These are phyloP conservation scores for Melitaea cinxia DNA, from an alignment of 1,140 invertebrate genomes.

Conservation along the genomic window DNA sequence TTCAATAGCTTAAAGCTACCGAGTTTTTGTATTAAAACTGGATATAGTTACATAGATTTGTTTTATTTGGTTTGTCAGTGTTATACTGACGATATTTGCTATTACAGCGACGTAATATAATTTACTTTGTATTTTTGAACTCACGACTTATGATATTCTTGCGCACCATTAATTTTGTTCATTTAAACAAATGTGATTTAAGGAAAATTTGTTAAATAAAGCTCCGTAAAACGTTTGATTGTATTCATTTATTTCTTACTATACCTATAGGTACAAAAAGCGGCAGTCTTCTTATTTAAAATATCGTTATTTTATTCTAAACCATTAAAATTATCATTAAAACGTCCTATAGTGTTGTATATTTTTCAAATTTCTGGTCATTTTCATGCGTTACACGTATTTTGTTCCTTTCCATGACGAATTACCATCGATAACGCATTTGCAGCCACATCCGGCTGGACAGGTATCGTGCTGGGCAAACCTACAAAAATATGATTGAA, in stretches of 20 bases:
- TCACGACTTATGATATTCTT: slow-evolving; percentile 59
- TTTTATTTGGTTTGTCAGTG: background rate
- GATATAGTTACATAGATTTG: background rate
- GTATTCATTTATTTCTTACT: slow-evolving; percentile 48
- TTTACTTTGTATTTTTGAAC: slow-evolving; percentile 38
- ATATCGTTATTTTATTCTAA: slow-evolving; percentile 14
- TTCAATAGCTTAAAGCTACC: too few species aligned
- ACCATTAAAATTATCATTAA: slow-evolving; percentile 15
- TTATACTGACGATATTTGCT: background rate
- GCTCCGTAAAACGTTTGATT: slow-evolving; percentile 44
- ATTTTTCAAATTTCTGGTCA: background rate
- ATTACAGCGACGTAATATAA: slow-evolving; percentile 10
- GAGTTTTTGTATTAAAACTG: too few species aligned
- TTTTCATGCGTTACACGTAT: slow-evolving; percentile 47
- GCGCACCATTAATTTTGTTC: slow-evolving; percentile 57
- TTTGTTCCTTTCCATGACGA: slow-evolving; percentile 71
- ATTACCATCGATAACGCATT: slow-evolving; percentile 87
- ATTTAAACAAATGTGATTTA: slow-evolving; percentile 53
- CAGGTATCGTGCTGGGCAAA: slow-evolving; percentile 80
- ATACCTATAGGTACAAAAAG: slow-evolving; percentile 51
- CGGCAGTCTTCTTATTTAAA: slow-evolving; percentile 53
- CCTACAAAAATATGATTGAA: too few species aligned
- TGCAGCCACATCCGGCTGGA: slow-evolving; percentile 93
- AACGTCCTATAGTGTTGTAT: background rate
- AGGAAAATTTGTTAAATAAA: slow-evolving; percentile 74